Evolutionary conservation across 1,140 invertebrate species (phyloP).

Genomic region (Psix sp.): DNA sequence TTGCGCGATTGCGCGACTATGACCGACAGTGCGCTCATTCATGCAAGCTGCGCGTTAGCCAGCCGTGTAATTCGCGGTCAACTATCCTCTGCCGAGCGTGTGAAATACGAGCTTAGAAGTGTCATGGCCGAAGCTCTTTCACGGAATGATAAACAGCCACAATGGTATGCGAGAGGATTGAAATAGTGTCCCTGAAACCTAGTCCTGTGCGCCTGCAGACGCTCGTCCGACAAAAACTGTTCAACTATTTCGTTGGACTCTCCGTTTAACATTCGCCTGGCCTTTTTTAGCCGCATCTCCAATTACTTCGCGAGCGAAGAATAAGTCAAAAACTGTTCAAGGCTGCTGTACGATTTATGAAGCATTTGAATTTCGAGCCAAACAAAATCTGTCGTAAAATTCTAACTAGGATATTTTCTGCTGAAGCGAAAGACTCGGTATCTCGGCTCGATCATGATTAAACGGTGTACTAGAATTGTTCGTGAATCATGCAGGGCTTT

Average conservation of each 20-base stretch:
- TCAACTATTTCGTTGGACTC: constrained; percentile 46
- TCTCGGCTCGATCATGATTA: no score
- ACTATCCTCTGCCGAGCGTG: constrained; percentile 38
- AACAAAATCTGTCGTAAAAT: no score
- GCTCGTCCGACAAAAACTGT: constrained; percentile 30
- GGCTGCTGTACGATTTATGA: constrained; percentile 15
- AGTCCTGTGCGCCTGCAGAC: constrained; percentile 43
- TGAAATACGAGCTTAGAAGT: constrained; percentile 62
- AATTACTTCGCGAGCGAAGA: constrained; percentile 39
- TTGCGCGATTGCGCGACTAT: constrained; percentile 34
- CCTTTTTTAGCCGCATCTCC: constrained; percentile 36
- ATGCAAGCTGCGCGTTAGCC: constrained; percentile 48
- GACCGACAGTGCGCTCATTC: constrained; percentile 55
- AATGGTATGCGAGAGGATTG: constrained; percentile 56
- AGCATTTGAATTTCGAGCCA: constrained; percentile 26
- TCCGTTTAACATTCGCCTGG: constrained; percentile 32
- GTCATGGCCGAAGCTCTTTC: constrained; percentile 59
- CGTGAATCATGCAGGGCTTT: constrained; percentile 30
- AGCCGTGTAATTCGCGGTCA: constrained; percentile 62
- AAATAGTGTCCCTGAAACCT: constrained; percentile 60
- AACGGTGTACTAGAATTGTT: not conserved
- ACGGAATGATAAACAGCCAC: constrained; percentile 56
- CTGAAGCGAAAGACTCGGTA: no score
- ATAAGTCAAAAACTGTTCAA: constrained; percentile 38
- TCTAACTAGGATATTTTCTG: no score